Evolutionary conservation across 2,113 vertebrate species (phyloP).

Genomic region (Thalassoma bifasciatum): DNA sequence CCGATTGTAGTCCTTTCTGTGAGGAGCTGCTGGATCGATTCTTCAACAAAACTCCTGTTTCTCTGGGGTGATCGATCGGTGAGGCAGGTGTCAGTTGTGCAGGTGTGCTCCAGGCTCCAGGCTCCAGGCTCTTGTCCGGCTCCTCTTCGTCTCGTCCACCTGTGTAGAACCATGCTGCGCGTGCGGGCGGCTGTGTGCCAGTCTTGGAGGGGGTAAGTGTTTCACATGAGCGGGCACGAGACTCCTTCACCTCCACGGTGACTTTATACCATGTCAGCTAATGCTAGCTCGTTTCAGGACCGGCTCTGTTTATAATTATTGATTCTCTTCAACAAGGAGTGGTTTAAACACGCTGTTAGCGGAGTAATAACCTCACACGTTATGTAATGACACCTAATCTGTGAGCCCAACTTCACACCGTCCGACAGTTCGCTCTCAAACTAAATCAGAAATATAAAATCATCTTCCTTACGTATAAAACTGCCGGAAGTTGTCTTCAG

Average conservation of each 20-base stretch:
- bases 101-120: not conserved
- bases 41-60: too few species aligned
- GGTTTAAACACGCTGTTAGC: not conserved
- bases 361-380: not conserved
- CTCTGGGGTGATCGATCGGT: not conserved
- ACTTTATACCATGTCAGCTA: not conserved
- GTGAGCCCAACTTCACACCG: too few species aligned
- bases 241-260: constrained; percentile 27
- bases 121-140: not conserved
- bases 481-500: too few species aligned
- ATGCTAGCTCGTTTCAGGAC: too few species aligned
- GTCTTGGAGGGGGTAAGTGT: constrained; percentile 78
- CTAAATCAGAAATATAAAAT: too few species aligned
- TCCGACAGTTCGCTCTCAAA: too few species aligned
- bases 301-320: too few species aligned
- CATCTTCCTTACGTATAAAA: too few species aligned
- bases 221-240: constrained; percentile 54
- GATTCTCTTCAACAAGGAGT: not conserved
- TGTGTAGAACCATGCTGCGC: constrained; percentile 64
- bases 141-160: not conserved
- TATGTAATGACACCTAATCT: not conserved
- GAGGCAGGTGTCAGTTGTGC: not conserved
- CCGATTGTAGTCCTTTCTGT: too few species aligned
- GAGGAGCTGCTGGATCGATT: too few species aligned
- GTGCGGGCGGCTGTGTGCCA: constrained; percentile 50